Evolutionary conservation across 2,888 invertebrate species (phyloP), one percentile per base, ranked within the genome.

Genomic region (Zootermopsis nevadensis): DNA sequence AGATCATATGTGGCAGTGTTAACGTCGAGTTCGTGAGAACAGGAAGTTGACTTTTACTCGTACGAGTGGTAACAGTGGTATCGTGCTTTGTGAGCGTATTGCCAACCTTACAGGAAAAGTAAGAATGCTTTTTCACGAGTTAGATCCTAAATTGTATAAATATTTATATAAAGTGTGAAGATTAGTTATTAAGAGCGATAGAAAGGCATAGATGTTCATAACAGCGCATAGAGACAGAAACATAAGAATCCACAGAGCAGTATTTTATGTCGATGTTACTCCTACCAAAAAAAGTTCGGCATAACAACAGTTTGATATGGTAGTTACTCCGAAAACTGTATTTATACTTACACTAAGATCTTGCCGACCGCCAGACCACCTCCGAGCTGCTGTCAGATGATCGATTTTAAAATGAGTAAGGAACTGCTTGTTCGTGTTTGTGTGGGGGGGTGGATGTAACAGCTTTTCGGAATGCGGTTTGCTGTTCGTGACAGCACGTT

Each of bases 321-420:
- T 33, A 30, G 22, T 69, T 69, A 69, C 19, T 31, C 27, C 69
- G 15, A 33, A 69, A 69, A 19, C 33, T 33, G 69, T 69, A 33
- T 69, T 0, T 42, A 74, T 74, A 74, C 74, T 74, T 74, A 74
- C 74, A 38, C 74, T 60, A 74, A 35, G 6, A 35, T 74, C 22
- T 33, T 15, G 69, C 33, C 31, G n/a, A n/a, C 74, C 27, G 74
- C 74, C 74, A 30, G n/a, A 38, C 15, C 74, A 1, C n/a, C 74
- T 74, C n/a, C 60, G 4, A 30, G 74, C 74, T 22, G 74, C 74
- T 74, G 38, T 74, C 74, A 38, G 74, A 19, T 74, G 35, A 38
- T 30, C n/a, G 31, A n/a, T 33, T 38, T 38, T 38, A 74, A 74
- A 38, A 74, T 74, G 38, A 74, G 38, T 74, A 38, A n/a, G n/a